phyloP scores from a whole-genome alignment of 2,113 vertebrate genomes.

The Zingel zingel region DNA sequence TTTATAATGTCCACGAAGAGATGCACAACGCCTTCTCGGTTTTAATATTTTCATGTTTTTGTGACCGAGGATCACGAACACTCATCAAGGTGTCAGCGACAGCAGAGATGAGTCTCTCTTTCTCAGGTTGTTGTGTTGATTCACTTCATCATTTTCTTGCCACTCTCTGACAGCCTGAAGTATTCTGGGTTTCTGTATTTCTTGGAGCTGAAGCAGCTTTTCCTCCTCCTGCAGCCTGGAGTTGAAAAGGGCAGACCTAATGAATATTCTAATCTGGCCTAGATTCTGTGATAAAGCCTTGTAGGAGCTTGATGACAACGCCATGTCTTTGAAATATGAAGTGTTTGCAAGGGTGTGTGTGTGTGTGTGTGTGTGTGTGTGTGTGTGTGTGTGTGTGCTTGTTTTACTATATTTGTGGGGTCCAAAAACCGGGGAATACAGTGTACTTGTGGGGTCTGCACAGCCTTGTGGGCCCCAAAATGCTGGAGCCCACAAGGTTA shows the following conservation, averaged over 20 bases:
- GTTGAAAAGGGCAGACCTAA: slow-evolving; percentile 59
- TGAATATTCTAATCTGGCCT: slow-evolving; percentile 70
- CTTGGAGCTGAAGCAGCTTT: background rate
- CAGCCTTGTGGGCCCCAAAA: no score
- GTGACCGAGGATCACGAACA: background rate
- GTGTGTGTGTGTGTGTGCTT: background rate
- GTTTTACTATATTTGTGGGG: no score
- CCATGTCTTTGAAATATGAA: slow-evolving; percentile 56
- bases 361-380: slow-evolving; percentile 2
- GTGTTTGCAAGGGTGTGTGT: background rate
- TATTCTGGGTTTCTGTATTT: background rate
- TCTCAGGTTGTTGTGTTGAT: slow-evolving; percentile 3
- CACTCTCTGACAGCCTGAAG: background rate
- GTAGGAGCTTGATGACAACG: slow-evolving; percentile 27
- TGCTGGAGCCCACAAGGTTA: no score
- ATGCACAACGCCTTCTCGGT: background rate
- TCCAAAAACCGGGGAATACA: no score
- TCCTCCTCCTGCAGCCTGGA: slow-evolving; percentile 28
- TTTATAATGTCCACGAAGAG: background rate
- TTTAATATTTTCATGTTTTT: background rate
- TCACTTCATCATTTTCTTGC: background rate
- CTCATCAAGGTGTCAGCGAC: background rate
- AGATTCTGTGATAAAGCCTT: slow-evolving; percentile 50
- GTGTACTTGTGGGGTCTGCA: no score
- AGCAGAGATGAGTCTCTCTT: background rate